Conservation (phyloP, 2,888 invertebrate genomes). For the Cheilosia vernalis region DNA sequence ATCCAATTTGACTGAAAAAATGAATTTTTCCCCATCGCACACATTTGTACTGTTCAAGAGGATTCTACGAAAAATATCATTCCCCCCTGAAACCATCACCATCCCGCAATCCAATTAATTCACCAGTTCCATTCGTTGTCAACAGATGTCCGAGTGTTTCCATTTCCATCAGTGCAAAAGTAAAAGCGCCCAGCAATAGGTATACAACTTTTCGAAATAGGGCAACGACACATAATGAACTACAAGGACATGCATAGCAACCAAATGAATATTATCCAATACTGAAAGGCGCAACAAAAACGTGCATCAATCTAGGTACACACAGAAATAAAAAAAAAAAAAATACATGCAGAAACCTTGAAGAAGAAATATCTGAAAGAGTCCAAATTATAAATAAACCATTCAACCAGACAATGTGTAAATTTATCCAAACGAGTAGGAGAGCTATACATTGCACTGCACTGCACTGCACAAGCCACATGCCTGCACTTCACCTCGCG, state of each 20-base stretch:
- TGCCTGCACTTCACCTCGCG: background rate
- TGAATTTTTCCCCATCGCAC: too few species aligned
- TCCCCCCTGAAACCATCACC: background rate
- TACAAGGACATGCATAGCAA: slow-evolving; percentile 28
- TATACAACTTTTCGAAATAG: slow-evolving; percentile 19
- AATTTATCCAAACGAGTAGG: slow-evolving; percentile 49
- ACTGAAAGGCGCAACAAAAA: background rate
- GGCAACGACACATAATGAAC: slow-evolving; percentile 53
- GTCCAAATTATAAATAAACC: slow-evolving; percentile 56
- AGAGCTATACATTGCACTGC: slow-evolving; percentile 32
- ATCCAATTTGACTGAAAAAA: too few species aligned
- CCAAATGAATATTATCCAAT: slow-evolving; percentile 16
- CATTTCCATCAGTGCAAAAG: background rate
- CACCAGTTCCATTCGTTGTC: background rate
- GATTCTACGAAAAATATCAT: too few species aligned
- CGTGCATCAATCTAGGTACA: background rate
- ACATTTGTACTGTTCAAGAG: too few species aligned
- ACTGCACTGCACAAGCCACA: background rate
- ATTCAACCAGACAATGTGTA: slow-evolving; percentile 55
- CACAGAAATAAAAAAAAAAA: background rate
- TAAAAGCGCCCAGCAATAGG: too few species aligned
- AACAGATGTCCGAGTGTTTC: slow-evolving; percentile 4
- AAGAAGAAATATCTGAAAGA: slow-evolving; percentile 35
- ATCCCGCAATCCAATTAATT: background rate
- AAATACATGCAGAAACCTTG: slow-evolving; percentile 7